These are phyloP conservation scores for Talpa occidentalis DNA, from an alignment of 2,113 vertebrate genomes.

Conservation along the genomic window DNA sequence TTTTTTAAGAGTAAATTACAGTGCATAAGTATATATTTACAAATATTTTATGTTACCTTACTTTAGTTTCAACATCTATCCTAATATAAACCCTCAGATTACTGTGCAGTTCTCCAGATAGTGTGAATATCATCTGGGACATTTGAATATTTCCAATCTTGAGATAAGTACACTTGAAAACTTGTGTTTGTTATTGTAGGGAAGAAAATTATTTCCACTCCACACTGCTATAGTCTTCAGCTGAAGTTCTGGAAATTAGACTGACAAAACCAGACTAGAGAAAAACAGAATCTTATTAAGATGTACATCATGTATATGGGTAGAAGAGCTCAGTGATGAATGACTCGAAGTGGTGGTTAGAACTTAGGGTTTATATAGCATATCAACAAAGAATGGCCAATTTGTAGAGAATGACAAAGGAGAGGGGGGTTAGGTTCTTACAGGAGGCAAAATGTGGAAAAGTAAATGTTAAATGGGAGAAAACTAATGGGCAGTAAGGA, in stretches of 20 bases:
- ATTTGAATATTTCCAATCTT: neutral
- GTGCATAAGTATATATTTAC: neutral
- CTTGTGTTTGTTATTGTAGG: neutral
- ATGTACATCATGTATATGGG: neutral
- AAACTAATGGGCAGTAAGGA: neutral
- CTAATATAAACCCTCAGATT: neutral
- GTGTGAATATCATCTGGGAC: neutral
- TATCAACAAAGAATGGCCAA: neutral
- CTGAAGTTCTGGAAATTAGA: neutral
- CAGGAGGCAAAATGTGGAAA: neutral
- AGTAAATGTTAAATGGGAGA: neutral
- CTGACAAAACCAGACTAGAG: neutral
- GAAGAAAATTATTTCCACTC: neutral
- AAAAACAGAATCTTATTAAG: neutral
- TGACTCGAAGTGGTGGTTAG: neutral
- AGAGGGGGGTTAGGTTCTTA: neutral
- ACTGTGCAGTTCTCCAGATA: neutral
- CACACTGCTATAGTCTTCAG: neutral
- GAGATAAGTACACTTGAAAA: neutral
- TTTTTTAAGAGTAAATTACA: neutral
- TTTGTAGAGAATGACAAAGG: neutral
- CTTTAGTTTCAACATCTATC: neutral
- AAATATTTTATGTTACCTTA: neutral
- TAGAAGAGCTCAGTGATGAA: conserved; percentile 5
- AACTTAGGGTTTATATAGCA: neutral